Conservation (phyloP, 1,140 invertebrate genomes). For the Cyclargus thomasi region DNA sequence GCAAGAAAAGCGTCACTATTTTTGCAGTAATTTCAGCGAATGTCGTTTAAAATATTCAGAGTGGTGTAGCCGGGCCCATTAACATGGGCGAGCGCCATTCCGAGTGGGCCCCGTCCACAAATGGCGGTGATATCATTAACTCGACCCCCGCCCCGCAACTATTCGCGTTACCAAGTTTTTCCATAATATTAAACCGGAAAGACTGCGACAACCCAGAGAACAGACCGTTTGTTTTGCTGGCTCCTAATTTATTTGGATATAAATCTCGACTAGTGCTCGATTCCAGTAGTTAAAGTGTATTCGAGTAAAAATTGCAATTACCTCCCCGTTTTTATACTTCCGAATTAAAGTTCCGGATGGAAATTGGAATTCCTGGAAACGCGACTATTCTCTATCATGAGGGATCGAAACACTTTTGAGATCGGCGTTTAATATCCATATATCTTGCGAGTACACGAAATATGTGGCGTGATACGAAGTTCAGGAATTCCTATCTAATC, state of each 20-base stretch:
- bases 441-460: constrained; percentile 49
- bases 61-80: constrained; percentile 66
- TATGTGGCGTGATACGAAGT: constrained; percentile 54
- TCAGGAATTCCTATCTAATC: constrained; percentile 61
- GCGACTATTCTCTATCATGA: not conserved
- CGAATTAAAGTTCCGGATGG: constrained; percentile 2
- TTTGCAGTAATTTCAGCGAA: constrained; percentile 74
- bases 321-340: not conserved
- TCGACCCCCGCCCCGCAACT: constrained; percentile 69
- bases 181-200: constrained; percentile 62
- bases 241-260: constrained; percentile 12
- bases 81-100: constrained; percentile 70
- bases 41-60: constrained; percentile 75
- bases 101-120: constrained; percentile 61
- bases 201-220: constrained; percentile 32
- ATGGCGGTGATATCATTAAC: constrained; percentile 72
- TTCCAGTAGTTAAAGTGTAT: constrained; percentile 8
- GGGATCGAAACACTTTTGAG: constrained; percentile 27
- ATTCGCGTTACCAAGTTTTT: constrained; percentile 67
- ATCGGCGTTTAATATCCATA: constrained; percentile 41
- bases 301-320: constrained; percentile 13
- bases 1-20: constrained; percentile 72
- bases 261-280: constrained; percentile 8
- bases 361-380: not conserved
- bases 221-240: constrained; percentile 21